These are phyloP conservation scores for Drosophila mimica DNA, from an alignment of 2,888 invertebrate species.

Conservation along the genomic window DNA sequence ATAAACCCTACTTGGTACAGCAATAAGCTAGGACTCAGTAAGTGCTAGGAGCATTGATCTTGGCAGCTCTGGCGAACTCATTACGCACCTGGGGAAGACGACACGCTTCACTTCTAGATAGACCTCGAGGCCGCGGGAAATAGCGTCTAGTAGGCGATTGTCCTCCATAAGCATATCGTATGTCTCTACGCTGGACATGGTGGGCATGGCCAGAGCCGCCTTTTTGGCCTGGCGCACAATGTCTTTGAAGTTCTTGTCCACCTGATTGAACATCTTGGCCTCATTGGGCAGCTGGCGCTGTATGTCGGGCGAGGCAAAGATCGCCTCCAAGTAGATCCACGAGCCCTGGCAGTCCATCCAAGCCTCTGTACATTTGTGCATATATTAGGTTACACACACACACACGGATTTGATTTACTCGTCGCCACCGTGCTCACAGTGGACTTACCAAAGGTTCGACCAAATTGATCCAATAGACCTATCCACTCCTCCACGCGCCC, in stretches of 20 bases:
- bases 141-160: constrained; percentile 93
- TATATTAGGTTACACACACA: not conserved
- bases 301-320: constrained; percentile 97
- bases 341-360: constrained; percentile 95
- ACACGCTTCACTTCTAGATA: constrained; percentile 95
- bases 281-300: constrained; percentile 96
- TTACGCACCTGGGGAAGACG: constrained; percentile 89
- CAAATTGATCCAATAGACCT: constrained; percentile 90
- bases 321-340: constrained; percentile 98
- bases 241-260: constrained; percentile 96
- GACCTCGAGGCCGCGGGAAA: constrained; percentile 95
- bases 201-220: constrained; percentile 92
- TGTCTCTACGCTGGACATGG: constrained; percentile 90
- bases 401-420: not conserved
- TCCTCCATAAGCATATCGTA: constrained; percentile 89
- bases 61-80: not conserved
- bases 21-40: not conserved
- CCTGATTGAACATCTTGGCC: constrained; percentile 92
- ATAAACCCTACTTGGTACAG: not conserved
- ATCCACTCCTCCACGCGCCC: constrained; percentile 93
- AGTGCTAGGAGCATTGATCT: not conserved
- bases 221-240: constrained; percentile 93
- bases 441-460: constrained; percentile 90
- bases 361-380: constrained; percentile 88
- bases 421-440: not conserved